Evolutionary conservation across 2,888 invertebrate genomes (phyloP), one percentile per base, ranked within the genome.

Genomic region (Oxytorus armatus): DNA sequence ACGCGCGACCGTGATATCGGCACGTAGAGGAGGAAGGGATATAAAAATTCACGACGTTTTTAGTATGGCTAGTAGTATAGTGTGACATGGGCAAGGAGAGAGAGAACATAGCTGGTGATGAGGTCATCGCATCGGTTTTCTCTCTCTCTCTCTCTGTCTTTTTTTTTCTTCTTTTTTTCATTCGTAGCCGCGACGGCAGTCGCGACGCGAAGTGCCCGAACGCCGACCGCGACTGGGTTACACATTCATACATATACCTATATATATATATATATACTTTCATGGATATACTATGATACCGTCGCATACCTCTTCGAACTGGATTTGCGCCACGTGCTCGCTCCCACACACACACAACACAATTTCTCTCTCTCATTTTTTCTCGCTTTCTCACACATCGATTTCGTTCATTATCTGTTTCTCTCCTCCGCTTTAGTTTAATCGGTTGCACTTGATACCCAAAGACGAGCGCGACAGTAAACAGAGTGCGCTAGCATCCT

Each of bases 101-200:
- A 73, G 83, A 88, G 88, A 87, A 86, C 85, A 87, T 84, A 88
- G 87, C 82, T 83, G 84, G 89, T 88, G 90, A 90, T 90, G 90
- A 90, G 90, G 90, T 91, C 90, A 91, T 90, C 90, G 89, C 84
- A 86, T 89, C 83, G 88, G 86, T 90, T 89, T 89, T 21, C 53
- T 68, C 21, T 53, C 42, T 53, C 42, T 42, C 42, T 42, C 57
- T 57, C 57, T 33, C 57, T 42, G 33, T 33, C 21, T 55, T 36
- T 23, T 25, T 23, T 25, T 47, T 33, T 49, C 5, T 65, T 42
- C 10, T 36, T 53, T 73, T 74, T 74, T 65, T 65, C 21, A 44
- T 53, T 65, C 73, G 63, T 88, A 88, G 85, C 87, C 83, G 86
- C 85, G 86, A 83, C 89, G 87, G 88, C 89, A 90, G 90, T 90